Base-by-base conservation (phyloP, 1,140 invertebrate species). In the Coboldia fuscipes region DNA sequence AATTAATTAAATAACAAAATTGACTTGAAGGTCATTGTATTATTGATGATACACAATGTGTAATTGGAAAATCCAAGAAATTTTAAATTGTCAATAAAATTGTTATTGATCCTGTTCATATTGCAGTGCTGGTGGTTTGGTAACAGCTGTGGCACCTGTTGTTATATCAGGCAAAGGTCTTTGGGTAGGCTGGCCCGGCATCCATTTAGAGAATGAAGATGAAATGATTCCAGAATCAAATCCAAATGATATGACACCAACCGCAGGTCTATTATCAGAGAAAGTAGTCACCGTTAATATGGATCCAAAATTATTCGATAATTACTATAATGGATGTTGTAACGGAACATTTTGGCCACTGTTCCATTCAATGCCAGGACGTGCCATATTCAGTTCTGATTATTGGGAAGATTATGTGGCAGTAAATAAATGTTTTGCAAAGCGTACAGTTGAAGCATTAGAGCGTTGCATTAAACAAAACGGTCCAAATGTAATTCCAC, bases 331-430 rank as follows among this genome's bases (percentile, higher is more conserved):
- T 60, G 83, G 83, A 1, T 86, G 81, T 49, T 89, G 83, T 49
- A 90, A 90, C 49, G 82, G 75, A 4, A 85, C 80, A 1, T 84
- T 89, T 46, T 90, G 84, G 84, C 84, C 84, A 0, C 57, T 89
- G 3, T 88, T 88, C 46, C 84, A 89, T 47, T 86, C 81, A 2
- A 86, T 88, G 82, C 81, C 82, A 0, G 82, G 66, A 38, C 54
- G 72, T 18, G 77, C 78, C 6, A 70, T 70, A 16, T 84, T 84
- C 47, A 72, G 70, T 30, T 69, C 65, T 0, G 77, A 84, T 32
- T 70, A 83, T 41, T 90, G 82, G 82, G 65, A 66, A 45, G 73
- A 79, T 12, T 90, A 89, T 54, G 69, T 71, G 15, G 65, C 65
- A 36, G 74, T 82, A 6, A 90, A 90, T 43, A 67, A 80, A 42